Percentiles rank a stretch among this genome's conserved stretches.
Conservation (phyloP, 30 jellyfish, hydroid and myxozoan genomes). For the Hydractinia symbiolongicarpus region DNA sequence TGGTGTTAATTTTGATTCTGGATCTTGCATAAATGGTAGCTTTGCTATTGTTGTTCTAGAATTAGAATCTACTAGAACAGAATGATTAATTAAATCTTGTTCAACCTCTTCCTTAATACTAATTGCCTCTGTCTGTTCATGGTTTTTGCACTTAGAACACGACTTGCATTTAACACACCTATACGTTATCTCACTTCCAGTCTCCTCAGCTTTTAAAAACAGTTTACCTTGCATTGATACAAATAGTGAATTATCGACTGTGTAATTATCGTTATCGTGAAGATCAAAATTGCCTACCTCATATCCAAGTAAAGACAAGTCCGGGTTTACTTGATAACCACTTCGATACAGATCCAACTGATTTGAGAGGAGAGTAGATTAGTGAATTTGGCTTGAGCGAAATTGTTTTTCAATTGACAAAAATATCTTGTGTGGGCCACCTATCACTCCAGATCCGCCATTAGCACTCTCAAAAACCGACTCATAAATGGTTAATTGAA, state of each 20-base stretch:
- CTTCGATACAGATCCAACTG: background rate
- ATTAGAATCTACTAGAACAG: background rate
- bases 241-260: background rate
- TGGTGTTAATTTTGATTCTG: background rate
- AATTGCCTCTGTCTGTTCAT: background rate
- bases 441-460: constrained; percentile 31
- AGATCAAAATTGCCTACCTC: background rate
- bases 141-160: too few relatives aligned
- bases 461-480: background rate
- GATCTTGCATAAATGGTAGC: background rate
- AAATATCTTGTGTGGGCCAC: constrained; percentile 24
- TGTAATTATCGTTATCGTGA: background rate
- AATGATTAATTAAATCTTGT: background rate
- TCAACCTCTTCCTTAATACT: constrained; percentile 16
- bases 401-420: background rate
- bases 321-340: background rate
- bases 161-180: background rate
- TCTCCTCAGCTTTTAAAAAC: too few relatives aligned
- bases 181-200: too few relatives aligned
- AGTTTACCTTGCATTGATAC: too few relatives aligned
- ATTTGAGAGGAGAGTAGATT: background rate
- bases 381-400: background rate
- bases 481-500: background rate
- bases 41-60: background rate
- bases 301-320: background rate